phyloP scores from a whole-genome alignment of 2,797 vertebrate genomes.

The Scolopax bukidnonensis region DNA sequence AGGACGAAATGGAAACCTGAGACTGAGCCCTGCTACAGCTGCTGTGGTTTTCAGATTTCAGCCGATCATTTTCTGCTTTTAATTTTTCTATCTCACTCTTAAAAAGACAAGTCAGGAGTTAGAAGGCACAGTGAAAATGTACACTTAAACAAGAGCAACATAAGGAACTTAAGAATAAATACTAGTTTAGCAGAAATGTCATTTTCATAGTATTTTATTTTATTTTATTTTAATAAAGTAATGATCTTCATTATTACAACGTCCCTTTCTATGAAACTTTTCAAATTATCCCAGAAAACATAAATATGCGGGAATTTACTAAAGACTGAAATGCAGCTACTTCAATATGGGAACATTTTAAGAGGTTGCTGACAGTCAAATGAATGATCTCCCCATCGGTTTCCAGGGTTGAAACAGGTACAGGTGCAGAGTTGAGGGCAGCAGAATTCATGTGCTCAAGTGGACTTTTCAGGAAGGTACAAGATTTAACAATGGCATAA shows the following conservation, averaged over 20 bases:
- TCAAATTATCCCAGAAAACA: not conserved
- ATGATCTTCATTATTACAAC: not conserved
- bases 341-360: not conserved
- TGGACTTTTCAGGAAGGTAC: not conserved
- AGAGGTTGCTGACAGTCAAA: not conserved
- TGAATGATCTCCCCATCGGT: not conserved
- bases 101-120: not conserved
- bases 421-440: not conserved
- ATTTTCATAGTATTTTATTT: not conserved
- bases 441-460: not conserved
- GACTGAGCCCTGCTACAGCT: slow-evolving; percentile 88
- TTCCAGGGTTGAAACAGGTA: not conserved
- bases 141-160: not conserved
- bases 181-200: not conserved
- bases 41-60: slow-evolving; percentile 91
- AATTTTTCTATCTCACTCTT: slow-evolving; percentile 95
- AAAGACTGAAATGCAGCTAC: not conserved
- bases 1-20: slow-evolving; percentile 88
- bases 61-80: slow-evolving; percentile 91
- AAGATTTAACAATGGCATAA: not conserved
- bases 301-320: not conserved
- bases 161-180: not conserved
- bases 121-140: not conserved
- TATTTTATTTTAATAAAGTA: not conserved
- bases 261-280: not conserved